phyloP scores from a whole-genome alignment of 2,113 vertebrate species.

The Seriola aureovittata region DNA sequence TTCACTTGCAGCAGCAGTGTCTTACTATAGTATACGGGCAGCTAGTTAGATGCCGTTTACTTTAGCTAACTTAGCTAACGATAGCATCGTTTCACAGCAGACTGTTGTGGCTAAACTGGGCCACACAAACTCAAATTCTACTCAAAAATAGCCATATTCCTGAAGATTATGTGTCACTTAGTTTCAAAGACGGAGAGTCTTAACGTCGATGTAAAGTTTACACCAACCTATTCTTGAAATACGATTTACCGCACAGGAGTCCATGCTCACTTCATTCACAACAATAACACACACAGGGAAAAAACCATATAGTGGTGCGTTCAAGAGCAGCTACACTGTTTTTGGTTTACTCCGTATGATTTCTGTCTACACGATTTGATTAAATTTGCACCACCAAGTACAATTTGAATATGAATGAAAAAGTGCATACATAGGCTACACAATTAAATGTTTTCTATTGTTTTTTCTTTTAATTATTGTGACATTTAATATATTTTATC shows the following conservation, averaged over 20 bases:
- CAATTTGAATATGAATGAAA: too few relatives aligned
- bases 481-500: too few relatives aligned
- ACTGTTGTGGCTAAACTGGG: neutral
- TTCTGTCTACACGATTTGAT: too few relatives aligned
- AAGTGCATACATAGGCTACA: too few relatives aligned
- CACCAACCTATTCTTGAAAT: conserved; percentile 48
- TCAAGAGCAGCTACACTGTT: conserved; percentile 29
- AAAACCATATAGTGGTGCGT: conserved; percentile 27
- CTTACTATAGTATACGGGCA: fast-evolving
- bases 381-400: too few relatives aligned
- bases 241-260: neutral
- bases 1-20: fast-evolving
- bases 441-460: too few relatives aligned
- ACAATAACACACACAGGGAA: conserved; percentile 67
- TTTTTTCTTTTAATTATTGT: too few relatives aligned
- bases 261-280: conserved; percentile 72
- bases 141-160: neutral
- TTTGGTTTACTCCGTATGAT: too few relatives aligned
- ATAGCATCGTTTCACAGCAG: conserved; percentile 20
- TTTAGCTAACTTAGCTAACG: conserved; percentile 19
- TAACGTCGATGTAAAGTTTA: neutral
- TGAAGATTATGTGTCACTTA: neutral
- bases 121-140: neutral
- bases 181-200: neutral
- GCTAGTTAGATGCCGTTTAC: neutral